phyloP scores from a whole-genome alignment of 1,140 invertebrate genomes.

The Heliconius hewitsoni region DNA sequence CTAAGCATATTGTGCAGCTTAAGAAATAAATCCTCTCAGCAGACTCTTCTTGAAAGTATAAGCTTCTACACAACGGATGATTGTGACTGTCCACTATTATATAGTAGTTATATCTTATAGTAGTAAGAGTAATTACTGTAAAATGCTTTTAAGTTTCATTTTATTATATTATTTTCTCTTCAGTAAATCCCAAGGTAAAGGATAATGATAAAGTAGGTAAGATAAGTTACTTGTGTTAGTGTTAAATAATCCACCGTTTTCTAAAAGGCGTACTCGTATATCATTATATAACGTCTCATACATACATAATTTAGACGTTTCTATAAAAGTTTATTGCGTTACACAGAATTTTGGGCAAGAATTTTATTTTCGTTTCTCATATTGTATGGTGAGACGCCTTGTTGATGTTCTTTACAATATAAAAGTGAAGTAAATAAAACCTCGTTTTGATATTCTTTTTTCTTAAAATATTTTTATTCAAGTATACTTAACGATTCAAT shows the following conservation, averaged over 20 bases:
- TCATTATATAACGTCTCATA: conserved; percentile 11
- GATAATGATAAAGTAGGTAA: neutral
- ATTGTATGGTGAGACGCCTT: neutral
- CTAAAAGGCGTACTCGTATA: neutral
- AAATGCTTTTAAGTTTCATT: neutral
- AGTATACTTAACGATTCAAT: no score
- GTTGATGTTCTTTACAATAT: neutral
- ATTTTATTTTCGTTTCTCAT: conserved; percentile 4
- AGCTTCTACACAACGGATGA: neutral
- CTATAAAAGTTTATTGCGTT: conserved; percentile 12
- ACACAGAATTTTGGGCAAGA: neutral
- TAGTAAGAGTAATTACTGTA: neutral
- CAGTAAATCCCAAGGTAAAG: neutral
- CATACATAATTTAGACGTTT: conserved; percentile 14
- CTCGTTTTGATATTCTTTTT: neutral
- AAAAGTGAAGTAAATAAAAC: neutral
- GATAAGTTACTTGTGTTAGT: conserved; percentile 8
- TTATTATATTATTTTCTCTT: neutral
- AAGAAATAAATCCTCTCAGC: neutral
- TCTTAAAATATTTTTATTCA: neutral
- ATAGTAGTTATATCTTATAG: neutral
- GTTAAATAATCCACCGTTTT: conserved; percentile 3
- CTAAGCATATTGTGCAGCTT: conserved; percentile 1
- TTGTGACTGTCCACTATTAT: conserved; percentile 2
- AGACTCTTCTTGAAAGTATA: neutral